Evolutionary conservation across 2,113 vertebrate species (phyloP).

Genomic region (Muntiacus reevesi): DNA sequence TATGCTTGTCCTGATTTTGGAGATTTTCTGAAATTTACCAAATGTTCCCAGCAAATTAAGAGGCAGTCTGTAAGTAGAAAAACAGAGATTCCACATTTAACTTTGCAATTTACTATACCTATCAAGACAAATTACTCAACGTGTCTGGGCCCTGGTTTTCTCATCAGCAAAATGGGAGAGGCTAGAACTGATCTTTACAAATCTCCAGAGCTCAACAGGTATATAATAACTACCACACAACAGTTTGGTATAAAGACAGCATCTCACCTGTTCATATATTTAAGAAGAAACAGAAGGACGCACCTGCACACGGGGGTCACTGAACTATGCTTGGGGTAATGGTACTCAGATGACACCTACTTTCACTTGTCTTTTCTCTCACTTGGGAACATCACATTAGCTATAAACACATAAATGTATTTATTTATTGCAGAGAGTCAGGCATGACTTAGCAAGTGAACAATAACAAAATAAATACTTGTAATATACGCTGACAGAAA

Average conservation of each 20-base stretch:
- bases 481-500: neutral
- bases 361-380: constrained; percentile 1
- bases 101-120: neutral
- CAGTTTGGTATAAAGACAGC: neutral
- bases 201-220: neutral
- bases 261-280: neutral
- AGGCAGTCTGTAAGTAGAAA: neutral
- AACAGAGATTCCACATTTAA: neutral
- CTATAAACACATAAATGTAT: neutral
- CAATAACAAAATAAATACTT: neutral
- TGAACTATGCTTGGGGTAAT: neutral
- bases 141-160: neutral
- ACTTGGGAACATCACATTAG: neutral
- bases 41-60: neutral
- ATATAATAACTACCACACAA: neutral
- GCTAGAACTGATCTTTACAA: neutral
- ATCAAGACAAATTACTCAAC: neutral
- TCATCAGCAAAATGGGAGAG: neutral
- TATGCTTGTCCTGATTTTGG: neutral
- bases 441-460: neutral
- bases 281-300: neutral
- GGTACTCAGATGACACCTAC: neutral
- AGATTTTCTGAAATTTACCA: neutral
- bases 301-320: neutral
- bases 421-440: neutral